These are phyloP conservation scores for Stenolophus ochropezus DNA, from an alignment of 2,888 invertebrate species.

Conservation along the genomic window DNA sequence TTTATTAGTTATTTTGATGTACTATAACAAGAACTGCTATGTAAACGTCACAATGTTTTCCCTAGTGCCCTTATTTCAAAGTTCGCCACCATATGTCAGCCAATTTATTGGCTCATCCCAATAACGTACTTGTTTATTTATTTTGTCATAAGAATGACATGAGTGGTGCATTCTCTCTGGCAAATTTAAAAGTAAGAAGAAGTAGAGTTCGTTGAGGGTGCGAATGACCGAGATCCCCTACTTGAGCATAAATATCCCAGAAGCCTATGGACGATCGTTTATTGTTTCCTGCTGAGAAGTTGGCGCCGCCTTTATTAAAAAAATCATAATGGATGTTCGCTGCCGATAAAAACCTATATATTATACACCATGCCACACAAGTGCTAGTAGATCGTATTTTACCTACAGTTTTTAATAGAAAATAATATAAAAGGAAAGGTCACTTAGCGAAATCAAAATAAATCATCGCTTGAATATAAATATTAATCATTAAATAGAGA, in stretches of 20 bases:
- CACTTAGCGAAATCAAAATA: neutral
- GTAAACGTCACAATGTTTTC: too few relatives aligned
- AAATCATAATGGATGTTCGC: slow-evolving; percentile 30
- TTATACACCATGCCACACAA: neutral
- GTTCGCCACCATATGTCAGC: too few relatives aligned
- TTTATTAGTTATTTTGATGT: too few relatives aligned
- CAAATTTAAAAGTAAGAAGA: too few relatives aligned
- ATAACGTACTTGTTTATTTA: too few relatives aligned
- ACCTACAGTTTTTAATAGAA: neutral
- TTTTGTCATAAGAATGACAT: too few relatives aligned
- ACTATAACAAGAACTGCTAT: too few relatives aligned
- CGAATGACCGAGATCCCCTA: slow-evolving; percentile 30
- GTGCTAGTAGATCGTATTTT: neutral
- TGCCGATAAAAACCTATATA: slow-evolving; percentile 10
- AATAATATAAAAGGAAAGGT: neutral
- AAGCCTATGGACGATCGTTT: slow-evolving; percentile 40
- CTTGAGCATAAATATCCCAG: slow-evolving; percentile 14
- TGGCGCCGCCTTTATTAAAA: slow-evolving; percentile 34
- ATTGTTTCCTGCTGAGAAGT: slow-evolving; percentile 36
- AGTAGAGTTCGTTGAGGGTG: too few relatives aligned
- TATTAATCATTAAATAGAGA: too few relatives aligned
- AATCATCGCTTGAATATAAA: neutral
- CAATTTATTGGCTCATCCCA: too few relatives aligned
- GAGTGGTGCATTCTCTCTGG: too few relatives aligned
- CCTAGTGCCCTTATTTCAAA: too few relatives aligned